Evolutionary conservation across 2,797 vertebrate species (phyloP).

Genomic region (Streptopelia turtur): DNA sequence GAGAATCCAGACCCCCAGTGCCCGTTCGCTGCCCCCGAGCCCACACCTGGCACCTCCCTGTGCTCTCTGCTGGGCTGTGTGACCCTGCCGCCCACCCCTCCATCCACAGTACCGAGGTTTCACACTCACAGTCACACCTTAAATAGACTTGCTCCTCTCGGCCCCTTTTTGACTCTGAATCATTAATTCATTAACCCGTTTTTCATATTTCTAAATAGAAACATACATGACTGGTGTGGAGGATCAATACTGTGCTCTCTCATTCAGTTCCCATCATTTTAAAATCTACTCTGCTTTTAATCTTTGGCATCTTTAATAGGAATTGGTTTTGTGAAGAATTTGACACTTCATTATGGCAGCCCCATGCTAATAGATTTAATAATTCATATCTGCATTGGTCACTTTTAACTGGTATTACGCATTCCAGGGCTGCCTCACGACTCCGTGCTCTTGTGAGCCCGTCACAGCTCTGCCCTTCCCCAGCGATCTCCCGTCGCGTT

Average conservation of each 20-base stretch:
- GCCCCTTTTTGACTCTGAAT: conserved; percentile 71
- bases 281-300: conserved; percentile 42
- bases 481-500: background rate
- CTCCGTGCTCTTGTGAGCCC: background rate
- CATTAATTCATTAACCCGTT: conserved; percentile 82
- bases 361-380: conserved; percentile 47
- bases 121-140: background rate
- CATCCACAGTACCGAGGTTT: background rate
- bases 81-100: too few species aligned
- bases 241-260: conserved; percentile 81
- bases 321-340: conserved; percentile 48
- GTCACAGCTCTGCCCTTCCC: background rate
- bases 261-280: conserved; percentile 69
- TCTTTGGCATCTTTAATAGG: conserved; percentile 37
- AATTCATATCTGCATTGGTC: conserved; percentile 66
- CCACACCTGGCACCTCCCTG: background rate
- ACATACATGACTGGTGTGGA: conserved; percentile 76
- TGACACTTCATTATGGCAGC: conserved; percentile 46
- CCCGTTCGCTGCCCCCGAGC: background rate
- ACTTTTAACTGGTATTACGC: conserved; percentile 13
- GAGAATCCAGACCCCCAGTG: background rate
- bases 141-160: background rate
- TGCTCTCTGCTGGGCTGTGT: too few species aligned
- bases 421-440: background rate
- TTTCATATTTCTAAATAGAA: conserved; percentile 83